These are phyloP conservation scores for Caloenas nicobarica DNA, from an alignment of 2,113 vertebrate species.

Conservation along the genomic window DNA sequence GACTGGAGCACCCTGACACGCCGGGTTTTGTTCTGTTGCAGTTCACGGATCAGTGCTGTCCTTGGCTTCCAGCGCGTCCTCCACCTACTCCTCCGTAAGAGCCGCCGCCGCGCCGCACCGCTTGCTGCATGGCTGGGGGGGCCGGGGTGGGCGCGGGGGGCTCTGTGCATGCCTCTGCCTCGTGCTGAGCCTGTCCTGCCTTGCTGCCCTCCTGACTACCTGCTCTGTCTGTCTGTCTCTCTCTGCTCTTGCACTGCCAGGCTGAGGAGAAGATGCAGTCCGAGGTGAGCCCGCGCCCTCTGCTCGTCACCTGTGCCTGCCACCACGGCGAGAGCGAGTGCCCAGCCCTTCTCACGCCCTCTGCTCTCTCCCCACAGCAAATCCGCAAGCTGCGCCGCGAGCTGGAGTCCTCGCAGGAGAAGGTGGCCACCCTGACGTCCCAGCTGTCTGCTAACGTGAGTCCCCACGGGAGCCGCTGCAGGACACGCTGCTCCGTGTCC, in stretches of 20 bases:
- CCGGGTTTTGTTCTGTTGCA: slow-evolving; percentile 71
- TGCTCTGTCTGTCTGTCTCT: slow-evolving; percentile 77
- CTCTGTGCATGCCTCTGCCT: slow-evolving; percentile 51
- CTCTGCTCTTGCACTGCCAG: slow-evolving; percentile 77
- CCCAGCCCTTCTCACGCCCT: not conserved
- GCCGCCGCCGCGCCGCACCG: not conserved
- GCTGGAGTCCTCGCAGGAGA: slow-evolving; percentile 95
- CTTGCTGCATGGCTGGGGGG: slow-evolving; percentile 11
- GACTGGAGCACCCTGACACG: too few species aligned
- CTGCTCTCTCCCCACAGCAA: slow-evolving; percentile 78
- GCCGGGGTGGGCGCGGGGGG: not conserved
- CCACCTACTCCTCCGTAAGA: slow-evolving; percentile 95
- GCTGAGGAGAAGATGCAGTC: slow-evolving; percentile 98
- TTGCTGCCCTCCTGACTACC: slow-evolving; percentile 56
- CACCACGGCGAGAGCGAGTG: accelerated
- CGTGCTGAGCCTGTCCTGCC: not conserved
- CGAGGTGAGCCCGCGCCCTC: slow-evolving; percentile 78
- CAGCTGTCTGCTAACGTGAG: slow-evolving; percentile 94
- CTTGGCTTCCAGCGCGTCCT: slow-evolving; percentile 92
- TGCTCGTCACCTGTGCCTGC: not conserved
- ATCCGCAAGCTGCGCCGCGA: slow-evolving; percentile 93
- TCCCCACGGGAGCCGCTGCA: not conserved
- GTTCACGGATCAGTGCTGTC: slow-evolving; percentile 95
- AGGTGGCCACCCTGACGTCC: slow-evolving; percentile 89
- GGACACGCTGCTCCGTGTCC: accelerated